Base-by-base conservation (phyloP, 2,797 vertebrate genomes). In the Valencia hispanica region DNA sequence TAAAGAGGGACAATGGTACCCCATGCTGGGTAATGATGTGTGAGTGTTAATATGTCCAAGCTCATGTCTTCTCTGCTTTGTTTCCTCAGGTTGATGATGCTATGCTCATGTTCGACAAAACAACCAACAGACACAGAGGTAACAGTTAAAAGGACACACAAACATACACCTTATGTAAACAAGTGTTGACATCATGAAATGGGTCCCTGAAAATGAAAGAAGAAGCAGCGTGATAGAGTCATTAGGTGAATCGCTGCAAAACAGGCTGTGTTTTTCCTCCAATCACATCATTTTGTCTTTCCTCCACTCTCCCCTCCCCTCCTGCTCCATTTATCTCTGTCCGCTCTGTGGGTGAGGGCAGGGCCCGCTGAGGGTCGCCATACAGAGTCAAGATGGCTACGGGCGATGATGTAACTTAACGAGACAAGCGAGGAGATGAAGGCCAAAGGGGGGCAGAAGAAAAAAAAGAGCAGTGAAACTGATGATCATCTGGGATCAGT, bases 51-150 rank as follows among this genome's bases (percentile, higher is more conserved):
- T 89, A 83, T 88, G 85, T 88, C 70, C 47, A 74, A 85, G 83
- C 91, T 93, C 87, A 91, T 91, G 82, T 80, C 79, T 86, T 90
- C 87, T 86, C 81, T 80, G 89, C 87, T 93, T 94, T 92, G 91
- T 94, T 84, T 87, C 92, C 94, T 84, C 94, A 99, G 98, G 98
- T 99, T 86, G 98, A 99, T 0, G 98, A 99, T 45, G 98, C 98
- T 77, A 99, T 99, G 98, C 96, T 99, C 81, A 99, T 99, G 98
- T 99, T 99, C 7, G 98, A 99, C 96, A 99, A 99, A 96, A 99
- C 98, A 59, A 99, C 98, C 93, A 99, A 99, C 95, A 95, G 98
- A 91, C 98, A 99, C 95, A 96, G 98, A 98, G 98, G 98, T 99
- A 95, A 20, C 11, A 70, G 70, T 47, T 32, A 22, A 43, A 1